Evolutionary conservation across 2,888 invertebrate genomes (phyloP).

Genomic region (Noctua janthe): DNA sequence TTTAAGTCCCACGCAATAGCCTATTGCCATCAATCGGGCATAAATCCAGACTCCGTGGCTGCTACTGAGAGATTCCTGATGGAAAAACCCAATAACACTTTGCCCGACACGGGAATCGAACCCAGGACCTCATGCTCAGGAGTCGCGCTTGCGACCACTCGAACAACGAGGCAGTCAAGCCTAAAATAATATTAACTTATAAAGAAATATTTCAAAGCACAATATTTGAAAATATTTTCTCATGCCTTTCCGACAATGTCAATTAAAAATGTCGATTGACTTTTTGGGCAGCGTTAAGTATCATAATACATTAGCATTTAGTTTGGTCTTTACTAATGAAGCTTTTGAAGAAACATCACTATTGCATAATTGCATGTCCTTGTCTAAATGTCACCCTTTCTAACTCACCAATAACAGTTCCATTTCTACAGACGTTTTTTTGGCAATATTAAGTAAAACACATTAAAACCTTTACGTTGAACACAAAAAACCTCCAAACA

Average conservation of each 20-base stretch:
- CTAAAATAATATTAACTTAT: neutral
- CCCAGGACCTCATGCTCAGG: no score
- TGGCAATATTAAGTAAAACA: neutral
- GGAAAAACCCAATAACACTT: no score
- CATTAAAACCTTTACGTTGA: constrained; percentile 10
- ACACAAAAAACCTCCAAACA: constrained; percentile 39
- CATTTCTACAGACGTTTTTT: neutral
- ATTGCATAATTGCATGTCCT: neutral
- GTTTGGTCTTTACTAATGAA: neutral
- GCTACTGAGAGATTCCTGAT: no score
- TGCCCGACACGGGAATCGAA: no score
- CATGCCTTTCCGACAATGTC: neutral
- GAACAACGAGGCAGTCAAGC: no score
- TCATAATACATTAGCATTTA: neutral
- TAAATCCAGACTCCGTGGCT: no score
- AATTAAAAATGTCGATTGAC: neutral
- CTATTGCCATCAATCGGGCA: no score
- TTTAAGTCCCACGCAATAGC: no score
- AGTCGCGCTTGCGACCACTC: no score
- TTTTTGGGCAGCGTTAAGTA: neutral
- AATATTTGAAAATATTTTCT: neutral
- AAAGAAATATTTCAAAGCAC: neutral
- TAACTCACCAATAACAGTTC: neutral
- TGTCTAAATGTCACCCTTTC: neutral
- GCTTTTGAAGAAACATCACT: neutral